phyloP scores from a whole-genome alignment of 2,888 invertebrate species.

The Chydorus sphaericus region DNA sequence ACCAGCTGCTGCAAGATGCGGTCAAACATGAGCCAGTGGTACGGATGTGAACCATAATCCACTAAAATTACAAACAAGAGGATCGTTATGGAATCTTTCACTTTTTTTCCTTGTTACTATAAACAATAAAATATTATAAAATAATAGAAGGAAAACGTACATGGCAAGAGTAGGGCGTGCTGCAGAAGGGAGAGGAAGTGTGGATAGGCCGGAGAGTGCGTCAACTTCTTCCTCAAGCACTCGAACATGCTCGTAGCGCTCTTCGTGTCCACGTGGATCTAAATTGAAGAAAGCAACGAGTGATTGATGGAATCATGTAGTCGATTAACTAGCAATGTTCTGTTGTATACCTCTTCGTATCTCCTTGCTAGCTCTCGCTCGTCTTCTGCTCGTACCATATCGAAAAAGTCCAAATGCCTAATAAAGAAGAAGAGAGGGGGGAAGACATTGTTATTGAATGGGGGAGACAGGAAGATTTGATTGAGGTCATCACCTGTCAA shows the following conservation, averaged over 20 bases:
- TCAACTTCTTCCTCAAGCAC: conserved; percentile 66
- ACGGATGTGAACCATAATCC: conserved; percentile 71
- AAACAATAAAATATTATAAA: background rate
- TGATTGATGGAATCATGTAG: conserved; percentile 8
- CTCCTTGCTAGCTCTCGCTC: conserved; percentile 82
- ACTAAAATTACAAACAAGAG: conserved; percentile 35
- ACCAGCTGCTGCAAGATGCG: conserved; percentile 87
- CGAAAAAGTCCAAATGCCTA: conserved; percentile 94
- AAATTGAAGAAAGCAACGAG: conserved; percentile 17
- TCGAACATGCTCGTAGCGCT: conserved; percentile 89
- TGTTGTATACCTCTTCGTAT: conserved; percentile 49
- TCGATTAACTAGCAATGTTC: background rate
- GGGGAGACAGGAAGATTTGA: background rate
- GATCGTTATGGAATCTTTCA: conserved; percentile 14
- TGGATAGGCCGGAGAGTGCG: conserved; percentile 83
- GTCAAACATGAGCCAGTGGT: conserved; percentile 88
- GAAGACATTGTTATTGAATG: background rate
- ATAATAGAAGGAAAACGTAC: conserved; percentile 28
- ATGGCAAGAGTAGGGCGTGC: conserved; percentile 68
- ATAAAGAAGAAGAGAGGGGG: conserved; percentile 19
- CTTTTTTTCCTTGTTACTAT: too few relatives aligned
- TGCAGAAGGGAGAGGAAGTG: conserved; percentile 80
- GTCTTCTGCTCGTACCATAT: conserved; percentile 93
- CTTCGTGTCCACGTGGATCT: conserved; percentile 82
- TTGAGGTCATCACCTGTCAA: conserved; percentile 44